Evolutionary conservation across 2,113 vertebrate genomes (phyloP).

Genomic region (Promerops cafer): DNA sequence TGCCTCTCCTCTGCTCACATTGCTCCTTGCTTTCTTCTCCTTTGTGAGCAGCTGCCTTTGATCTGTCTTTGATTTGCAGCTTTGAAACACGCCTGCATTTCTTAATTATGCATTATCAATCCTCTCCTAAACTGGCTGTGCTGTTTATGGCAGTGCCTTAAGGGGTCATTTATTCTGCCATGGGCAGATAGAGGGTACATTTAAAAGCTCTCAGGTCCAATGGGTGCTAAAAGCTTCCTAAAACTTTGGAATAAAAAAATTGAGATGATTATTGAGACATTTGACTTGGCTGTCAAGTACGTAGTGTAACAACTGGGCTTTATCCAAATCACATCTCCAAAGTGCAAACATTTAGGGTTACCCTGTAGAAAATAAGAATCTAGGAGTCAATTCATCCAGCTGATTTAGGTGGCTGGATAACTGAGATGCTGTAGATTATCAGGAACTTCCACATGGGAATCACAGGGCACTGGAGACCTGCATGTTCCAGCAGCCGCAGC

Average conservation of each 20-base stretch:
- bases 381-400: not conserved
- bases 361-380: not conserved
- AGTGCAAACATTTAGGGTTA: not conserved
- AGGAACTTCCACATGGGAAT: not conserved
- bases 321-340: not conserved
- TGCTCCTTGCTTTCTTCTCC: not conserved
- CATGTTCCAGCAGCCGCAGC: not conserved
- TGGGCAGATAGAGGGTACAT: not conserved
- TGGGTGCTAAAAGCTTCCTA: not conserved
- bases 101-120: conserved; percentile 2
- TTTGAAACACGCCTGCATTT: not conserved
- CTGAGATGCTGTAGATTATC: not conserved
- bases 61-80: conserved; percentile 45
- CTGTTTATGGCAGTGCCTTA: not conserved
- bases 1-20: not conserved
- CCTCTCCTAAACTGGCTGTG: not conserved
- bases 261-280: not conserved
- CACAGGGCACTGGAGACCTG: not conserved
- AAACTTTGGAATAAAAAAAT: not conserved
- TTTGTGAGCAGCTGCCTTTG: conserved; percentile 35
- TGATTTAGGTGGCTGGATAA: not conserved
- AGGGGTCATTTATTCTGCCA: not conserved
- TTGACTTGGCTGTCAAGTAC: not conserved
- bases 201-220: not conserved
- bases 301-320: not conserved